Conservation (phyloP, 2,888 invertebrate species). For the Drosophila suboccidentalis region DNA sequence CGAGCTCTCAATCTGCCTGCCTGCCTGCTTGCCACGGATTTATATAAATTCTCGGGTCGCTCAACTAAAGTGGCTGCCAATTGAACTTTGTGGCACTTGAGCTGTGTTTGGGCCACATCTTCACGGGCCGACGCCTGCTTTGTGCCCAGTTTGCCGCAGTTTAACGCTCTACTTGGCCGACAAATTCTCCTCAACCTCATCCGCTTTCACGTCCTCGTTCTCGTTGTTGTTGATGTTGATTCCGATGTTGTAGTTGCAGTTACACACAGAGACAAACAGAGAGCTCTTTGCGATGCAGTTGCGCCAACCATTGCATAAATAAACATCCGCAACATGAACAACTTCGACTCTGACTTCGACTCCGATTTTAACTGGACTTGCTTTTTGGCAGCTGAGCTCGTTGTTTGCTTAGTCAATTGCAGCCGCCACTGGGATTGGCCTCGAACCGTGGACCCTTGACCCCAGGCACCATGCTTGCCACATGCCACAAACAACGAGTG, state of each 20-base stretch:
- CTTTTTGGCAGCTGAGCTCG: conserved; percentile 9
- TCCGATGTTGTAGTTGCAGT: background rate
- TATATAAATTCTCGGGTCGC: conserved; percentile 44
- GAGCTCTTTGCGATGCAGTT: conserved; percentile 1
- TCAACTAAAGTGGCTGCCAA: too few species aligned
- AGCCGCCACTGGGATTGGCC: conserved; percentile 15
- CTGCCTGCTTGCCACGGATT: conserved; percentile 67
- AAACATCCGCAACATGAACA: conserved; percentile 34
- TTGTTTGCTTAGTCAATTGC: conserved; percentile 45
- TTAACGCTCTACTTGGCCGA: conserved; percentile 9
- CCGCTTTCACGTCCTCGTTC: background rate
- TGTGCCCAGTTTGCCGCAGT: conserved; percentile 7
- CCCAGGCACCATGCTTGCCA: background rate
- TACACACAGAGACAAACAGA: background rate
- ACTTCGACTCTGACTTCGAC: background rate
- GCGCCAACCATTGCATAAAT: conserved; percentile 40
- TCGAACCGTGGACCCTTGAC: conserved; percentile 28
- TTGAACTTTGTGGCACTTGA: conserved; percentile 18
- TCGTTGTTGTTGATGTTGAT: background rate
- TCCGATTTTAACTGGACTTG: background rate
- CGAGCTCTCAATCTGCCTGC: conserved; percentile 4
- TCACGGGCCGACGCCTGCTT: conserved; percentile 7
- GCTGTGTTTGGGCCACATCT: background rate
- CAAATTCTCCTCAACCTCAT: background rate
- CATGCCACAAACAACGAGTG: background rate